Evolutionary conservation across 1,140 invertebrate species (phyloP), one percentile per base, ranked within the genome.

Genomic region (Anoplophora glabripennis): DNA sequence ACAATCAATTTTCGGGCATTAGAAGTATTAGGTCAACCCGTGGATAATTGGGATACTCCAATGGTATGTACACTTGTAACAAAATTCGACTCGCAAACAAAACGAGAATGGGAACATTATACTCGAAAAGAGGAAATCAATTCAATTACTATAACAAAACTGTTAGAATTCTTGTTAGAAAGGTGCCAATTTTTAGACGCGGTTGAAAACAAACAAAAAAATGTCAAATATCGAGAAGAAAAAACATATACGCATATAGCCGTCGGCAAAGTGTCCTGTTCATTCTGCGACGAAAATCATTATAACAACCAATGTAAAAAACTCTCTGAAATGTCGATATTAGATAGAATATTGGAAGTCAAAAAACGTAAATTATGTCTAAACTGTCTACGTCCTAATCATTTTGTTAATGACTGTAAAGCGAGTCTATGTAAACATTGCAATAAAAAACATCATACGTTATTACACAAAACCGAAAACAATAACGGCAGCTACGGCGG

Each of bases 31-130:
- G 53, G 51, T 5, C 37, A 68, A 46, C 57, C 64, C 8, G 57
- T 47, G 4, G 55, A 65, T 0, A 0, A 46, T 7, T 69, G 61
- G 65, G 59, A 59, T 12, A 33, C 51, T 0, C 11, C 68, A 1
- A 36, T 69, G 18, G 60, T 68, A n/a, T 40, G 62, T 44, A 12
- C 60, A 44, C 40, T 67, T 34, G 49, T 37, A 3, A 28, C 17
- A 11, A 69, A 65, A 64, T 46, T 69, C 9, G 67, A 66, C 36
- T 51, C 9, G 45, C 1, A n/a, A 3, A 66, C 62, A 5, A 38
- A 45, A 12, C 35, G 48, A 9, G 59, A 68, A 52, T 70, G 66
- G 66, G 61, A 70, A 56, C n/a, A 34, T 14, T 54, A 17, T 53
- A 12, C 8, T 3, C 11, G n/a, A 3, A 42, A 34, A 9, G 51